Evolutionary conservation across 2,113 vertebrate species (phyloP), one percentile per base, ranked within the genome.

Genomic region (Amphilophus citrinellus): DNA sequence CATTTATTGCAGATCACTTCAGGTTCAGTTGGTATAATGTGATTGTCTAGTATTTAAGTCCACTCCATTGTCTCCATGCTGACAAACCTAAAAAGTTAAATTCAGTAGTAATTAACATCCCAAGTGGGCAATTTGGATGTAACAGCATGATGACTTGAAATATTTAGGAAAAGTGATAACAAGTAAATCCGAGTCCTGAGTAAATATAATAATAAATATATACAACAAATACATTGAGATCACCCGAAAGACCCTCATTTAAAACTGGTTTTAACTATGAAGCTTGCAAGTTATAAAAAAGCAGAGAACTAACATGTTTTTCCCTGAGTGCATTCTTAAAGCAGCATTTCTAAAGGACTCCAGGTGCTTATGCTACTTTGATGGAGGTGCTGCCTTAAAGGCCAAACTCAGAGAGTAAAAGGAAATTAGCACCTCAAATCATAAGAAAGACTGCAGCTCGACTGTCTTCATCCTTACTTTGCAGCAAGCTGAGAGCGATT

Each of bases 271-370:
- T 73, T 73, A 50, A 24, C 24, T 0, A 30, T 32, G 30, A 50
- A 71, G 44, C 44, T 47, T 47, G 44, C 44, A 47, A 4, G 11
- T 47, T 30, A 30, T 30, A 5, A 47, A 47, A 13, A 47, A 47
- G 44, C 14, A 13, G 14, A 47, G 30, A 30, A 30, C 30, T 13
- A 47, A 14, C 14, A 15, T 6, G 5, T 17, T 20, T 0, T 0
- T n/a, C 35, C 24, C 24, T 0, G 42, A 71, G 42, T 13, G 30
- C 53, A 5, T 53, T 44, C 44, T 32, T 53, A 53, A 53, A 73
- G 1, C 66, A 73, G 44, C 44, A 20, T 27, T 71, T 71, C 66
- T 71, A 10, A 17, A 73, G 24, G 17, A 73, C 10, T 20, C 7
- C 15, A 0, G 44, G 42, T 71, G 66, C 22, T 14, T 47, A 47